Percentiles rank a stretch among this genome's conserved stretches.
Conservation (phyloP, 2,797 vertebrate genomes). For the Triplophysa yarkandensis region DNA sequence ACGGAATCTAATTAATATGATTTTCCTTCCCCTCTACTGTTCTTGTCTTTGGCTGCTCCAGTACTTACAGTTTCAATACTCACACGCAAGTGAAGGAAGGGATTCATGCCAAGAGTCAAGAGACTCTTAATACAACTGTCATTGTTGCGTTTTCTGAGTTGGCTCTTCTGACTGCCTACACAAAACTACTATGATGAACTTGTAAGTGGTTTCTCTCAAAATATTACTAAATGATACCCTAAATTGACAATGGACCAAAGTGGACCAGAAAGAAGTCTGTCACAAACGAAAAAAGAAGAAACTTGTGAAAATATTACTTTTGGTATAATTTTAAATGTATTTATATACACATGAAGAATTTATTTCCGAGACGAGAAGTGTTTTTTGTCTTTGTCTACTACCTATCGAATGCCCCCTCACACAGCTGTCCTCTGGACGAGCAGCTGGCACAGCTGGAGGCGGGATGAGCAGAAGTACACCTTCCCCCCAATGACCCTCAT, state of each 20-base stretch:
- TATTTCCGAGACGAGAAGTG: too few species aligned
- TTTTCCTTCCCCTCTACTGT: conserved; percentile 37
- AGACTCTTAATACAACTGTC: conserved; percentile 16
- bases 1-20: conserved; percentile 57
- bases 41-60: not conserved
- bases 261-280: not conserved
- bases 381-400: too few species aligned
- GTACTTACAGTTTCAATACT: not conserved
- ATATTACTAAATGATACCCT: not conserved
- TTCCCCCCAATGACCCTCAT: too few species aligned
- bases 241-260: not conserved
- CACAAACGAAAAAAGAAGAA: not conserved
- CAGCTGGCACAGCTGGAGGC: too few species aligned
- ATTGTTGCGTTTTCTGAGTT: not conserved
- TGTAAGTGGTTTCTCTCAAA: conserved; percentile 22
- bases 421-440: too few species aligned
- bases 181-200: conserved; percentile 13
- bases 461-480: too few species aligned
- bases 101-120: not conserved
- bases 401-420: too few species aligned
- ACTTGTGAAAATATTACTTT: too few species aligned
- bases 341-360: too few species aligned
- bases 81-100: conserved; percentile 8
- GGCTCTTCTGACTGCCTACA: not conserved
- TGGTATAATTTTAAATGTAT: too few species aligned